These are phyloP conservation scores for Tachina lurida DNA, from an alignment of 2,888 invertebrate genomes.

Conservation along the genomic window DNA sequence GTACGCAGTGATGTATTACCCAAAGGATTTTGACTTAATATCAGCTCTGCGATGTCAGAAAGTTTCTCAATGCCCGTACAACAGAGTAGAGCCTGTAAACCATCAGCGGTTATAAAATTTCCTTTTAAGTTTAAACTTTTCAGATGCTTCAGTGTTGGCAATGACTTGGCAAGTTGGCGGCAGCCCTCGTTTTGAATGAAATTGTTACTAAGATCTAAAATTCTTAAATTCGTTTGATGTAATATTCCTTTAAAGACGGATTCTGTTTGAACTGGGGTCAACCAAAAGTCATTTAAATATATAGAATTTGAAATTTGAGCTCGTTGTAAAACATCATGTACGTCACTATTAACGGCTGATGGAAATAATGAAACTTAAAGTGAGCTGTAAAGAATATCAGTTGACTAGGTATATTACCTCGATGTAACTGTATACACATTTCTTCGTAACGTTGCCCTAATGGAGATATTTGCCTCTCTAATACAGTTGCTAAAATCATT, in stretches of 20 bases:
- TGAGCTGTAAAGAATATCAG: background rate
- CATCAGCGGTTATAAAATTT: conserved; percentile 87
- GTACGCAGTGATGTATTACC: conserved; percentile 84
- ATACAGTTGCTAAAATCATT: conserved; percentile 83
- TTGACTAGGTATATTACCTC: conserved; percentile 83
- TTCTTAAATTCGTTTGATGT: conserved; percentile 87
- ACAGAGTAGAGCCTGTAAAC: conserved; percentile 83
- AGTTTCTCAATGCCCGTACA: conserved; percentile 70
- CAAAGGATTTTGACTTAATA: conserved; percentile 89
- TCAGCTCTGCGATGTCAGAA: conserved; percentile 85
- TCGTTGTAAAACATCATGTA: conserved; percentile 85
- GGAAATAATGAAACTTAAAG: conserved; percentile 61
- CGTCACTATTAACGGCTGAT: conserved; percentile 85
- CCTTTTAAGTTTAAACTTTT: conserved; percentile 86
- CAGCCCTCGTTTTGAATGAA: conserved; percentile 86
- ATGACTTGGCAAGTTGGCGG: conserved; percentile 85
- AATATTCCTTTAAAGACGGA: conserved; percentile 88
- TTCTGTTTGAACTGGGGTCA: conserved; percentile 84
- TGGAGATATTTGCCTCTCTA: conserved; percentile 88
- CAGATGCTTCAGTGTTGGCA: conserved; percentile 86
- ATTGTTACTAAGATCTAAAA: conserved; percentile 87
- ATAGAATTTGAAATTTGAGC: conserved; percentile 86
- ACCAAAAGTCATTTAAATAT: conserved; percentile 85
- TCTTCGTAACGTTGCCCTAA: conserved; percentile 90
- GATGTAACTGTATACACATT: conserved; percentile 87